Base-by-base conservation (phyloP, 1,140 invertebrate genomes). In the Zaprionus vittiger region DNA sequence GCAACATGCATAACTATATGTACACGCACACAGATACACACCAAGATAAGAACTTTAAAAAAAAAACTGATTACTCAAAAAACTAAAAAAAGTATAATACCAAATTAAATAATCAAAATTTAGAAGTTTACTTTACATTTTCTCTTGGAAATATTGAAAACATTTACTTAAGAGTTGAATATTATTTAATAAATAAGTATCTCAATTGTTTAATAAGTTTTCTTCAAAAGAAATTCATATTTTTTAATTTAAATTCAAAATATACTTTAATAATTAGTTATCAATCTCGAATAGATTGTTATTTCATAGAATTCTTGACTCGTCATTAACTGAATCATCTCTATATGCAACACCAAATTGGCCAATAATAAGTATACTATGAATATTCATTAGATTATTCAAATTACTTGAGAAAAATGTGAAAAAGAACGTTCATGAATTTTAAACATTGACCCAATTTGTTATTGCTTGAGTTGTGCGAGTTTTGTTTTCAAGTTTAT, bases 1-100 rank as follows among this genome's bases (percentile, higher is more conserved):
- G 68, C 68, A 71, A 71, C 68, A 71, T 66, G 70, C 60, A 64
- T 52, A 65, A 63, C 63, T 71, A 71, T 71, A 71, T 31, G 55
- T 15, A 55, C 26, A 66, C 17, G 14, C 49, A 37, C n/a, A 52
- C 57, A 55, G 52, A 9, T 49, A 26, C 55, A 31, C 44, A 37
- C 61, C n/a, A 7, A 41, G 17, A 22, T 22, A 20, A 52, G 12
- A 22, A 22, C 7, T 49, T 52, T 14, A 0, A 12, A 0, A 12
- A 52, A 52, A 14, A 2, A 14, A 52, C 22, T 24, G n/a, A 20
- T 9, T 49, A 49, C 17, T 22, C 9, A 9, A 37, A 12, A 68
- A 9, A 47, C 37, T 14, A 14, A 34, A 28, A 9, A 26, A 26
- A 12, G 28, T 24, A n/a, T n/a, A n/a, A n/a, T n/a, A 34, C 11